Conservation (phyloP, 2,888 invertebrate genomes). For the Plagiodera versicolora region DNA sequence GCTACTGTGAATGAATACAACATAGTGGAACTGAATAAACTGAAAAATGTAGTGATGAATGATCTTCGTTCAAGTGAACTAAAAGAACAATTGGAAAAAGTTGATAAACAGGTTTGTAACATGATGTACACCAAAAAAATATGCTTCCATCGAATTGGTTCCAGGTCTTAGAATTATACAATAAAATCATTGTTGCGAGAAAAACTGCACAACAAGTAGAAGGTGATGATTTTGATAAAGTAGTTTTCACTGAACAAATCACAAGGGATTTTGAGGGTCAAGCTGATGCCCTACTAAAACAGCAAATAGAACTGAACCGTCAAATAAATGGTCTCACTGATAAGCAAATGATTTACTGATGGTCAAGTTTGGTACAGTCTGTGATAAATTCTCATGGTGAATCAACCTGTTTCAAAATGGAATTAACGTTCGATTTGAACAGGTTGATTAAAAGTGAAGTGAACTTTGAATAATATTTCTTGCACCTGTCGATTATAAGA, state of each 20-base stretch:
- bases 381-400: not conserved
- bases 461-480: too few species aligned
- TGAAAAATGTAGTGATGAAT: conserved; percentile 45
- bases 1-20: conserved; percentile 80
- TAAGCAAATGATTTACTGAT: conserved; percentile 40
- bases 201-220: conserved; percentile 70
- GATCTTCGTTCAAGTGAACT: conserved; percentile 51
- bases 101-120: conserved; percentile 47
- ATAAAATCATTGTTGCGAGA: conserved; percentile 78
- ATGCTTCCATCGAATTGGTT: conserved; percentile 19
- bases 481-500: too few species aligned
- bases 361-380: conserved; percentile 30
- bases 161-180: conserved; percentile 78
- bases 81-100: conserved; percentile 50
- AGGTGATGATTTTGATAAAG: conserved; percentile 44
- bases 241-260: conserved; percentile 40
- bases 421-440: too few species aligned
- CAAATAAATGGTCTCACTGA: conserved; percentile 38
- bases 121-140: not conserved
- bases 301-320: conserved; percentile 43
- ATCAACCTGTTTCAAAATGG: too few species aligned
- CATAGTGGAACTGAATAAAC: conserved; percentile 49
- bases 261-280: conserved; percentile 46
- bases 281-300: conserved; percentile 47
- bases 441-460: too few species aligned